Evolutionary conservation across 2,113 vertebrate species (phyloP).

Genomic region (Lanius ludovicianus): DNA sequence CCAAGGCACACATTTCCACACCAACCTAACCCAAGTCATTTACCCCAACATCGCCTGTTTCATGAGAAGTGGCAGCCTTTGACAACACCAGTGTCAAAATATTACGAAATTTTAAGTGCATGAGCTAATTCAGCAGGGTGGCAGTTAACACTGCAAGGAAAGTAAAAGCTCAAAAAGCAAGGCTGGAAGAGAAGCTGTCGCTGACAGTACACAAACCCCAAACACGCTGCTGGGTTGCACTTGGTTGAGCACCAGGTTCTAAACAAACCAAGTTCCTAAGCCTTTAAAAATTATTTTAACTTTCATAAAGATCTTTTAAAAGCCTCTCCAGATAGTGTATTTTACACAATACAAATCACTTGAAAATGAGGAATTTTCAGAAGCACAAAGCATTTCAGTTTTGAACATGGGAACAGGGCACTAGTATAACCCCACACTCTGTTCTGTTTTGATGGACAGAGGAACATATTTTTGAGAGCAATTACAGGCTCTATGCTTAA

Average conservation of each 20-base stretch:
- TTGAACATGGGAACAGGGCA: not conserved
- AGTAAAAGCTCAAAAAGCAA: not conserved
- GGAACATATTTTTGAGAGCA: not conserved
- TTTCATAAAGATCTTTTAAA: not conserved
- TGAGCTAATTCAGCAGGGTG: not conserved
- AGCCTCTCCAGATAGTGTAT: not conserved
- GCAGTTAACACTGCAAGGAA: not conserved
- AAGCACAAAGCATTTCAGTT: not conserved
- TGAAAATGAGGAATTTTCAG: not conserved
- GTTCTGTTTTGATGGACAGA: not conserved
- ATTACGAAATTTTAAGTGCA: not conserved
- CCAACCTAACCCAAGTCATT: not conserved
- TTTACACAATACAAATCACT: not conserved
- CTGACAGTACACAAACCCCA: not conserved
- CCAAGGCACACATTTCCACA: not conserved
- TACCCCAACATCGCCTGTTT: not conserved
- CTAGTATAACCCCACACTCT: not conserved
- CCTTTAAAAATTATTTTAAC: not conserved
- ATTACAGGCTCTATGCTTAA: not conserved
- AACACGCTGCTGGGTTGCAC: rapidly evolving
- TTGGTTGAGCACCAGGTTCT: not conserved
- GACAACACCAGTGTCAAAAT: not conserved
- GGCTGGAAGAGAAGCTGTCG: not conserved
- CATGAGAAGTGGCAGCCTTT: not conserved
- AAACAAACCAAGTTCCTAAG: not conserved